These are phyloP conservation scores for Anseranas semipalmata DNA, from an alignment of 2,113 vertebrate genomes.

Conservation along the genomic window DNA sequence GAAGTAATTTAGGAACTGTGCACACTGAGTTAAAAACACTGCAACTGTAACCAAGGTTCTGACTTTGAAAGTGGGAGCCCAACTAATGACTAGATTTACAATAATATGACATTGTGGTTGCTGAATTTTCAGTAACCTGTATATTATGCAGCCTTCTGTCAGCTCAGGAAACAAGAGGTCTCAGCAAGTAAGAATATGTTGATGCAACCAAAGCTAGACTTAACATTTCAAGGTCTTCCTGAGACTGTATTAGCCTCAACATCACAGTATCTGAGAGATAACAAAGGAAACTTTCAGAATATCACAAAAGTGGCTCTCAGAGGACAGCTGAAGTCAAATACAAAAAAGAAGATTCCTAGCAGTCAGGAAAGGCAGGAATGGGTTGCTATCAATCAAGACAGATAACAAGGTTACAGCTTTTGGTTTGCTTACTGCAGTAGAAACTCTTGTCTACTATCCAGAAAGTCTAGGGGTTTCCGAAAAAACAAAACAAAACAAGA, in stretches of 20 bases:
- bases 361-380: neutral
- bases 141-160: constrained; percentile 9
- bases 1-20: neutral
- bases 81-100: neutral
- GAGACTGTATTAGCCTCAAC: neutral
- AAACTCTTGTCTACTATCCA: neutral
- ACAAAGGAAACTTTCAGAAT: neutral
- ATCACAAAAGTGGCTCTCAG: neutral
- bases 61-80: neutral
- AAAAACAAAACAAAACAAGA: rapidly evolving
- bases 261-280: neutral
- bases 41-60: neutral
- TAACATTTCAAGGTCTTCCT: constrained; percentile 16
- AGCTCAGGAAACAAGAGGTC: neutral
- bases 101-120: neutral
- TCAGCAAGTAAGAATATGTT: neutral
- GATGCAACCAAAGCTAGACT: neutral
- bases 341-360: neutral
- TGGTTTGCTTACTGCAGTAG: neutral
- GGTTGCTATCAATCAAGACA: neutral
- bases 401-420: neutral
- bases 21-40: neutral
- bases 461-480: neutral
- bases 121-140: constrained; percentile 17
- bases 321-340: neutral